Evolutionary conservation across 2,113 vertebrate species (phyloP).

Genomic region (Glaucidium brasilianum): DNA sequence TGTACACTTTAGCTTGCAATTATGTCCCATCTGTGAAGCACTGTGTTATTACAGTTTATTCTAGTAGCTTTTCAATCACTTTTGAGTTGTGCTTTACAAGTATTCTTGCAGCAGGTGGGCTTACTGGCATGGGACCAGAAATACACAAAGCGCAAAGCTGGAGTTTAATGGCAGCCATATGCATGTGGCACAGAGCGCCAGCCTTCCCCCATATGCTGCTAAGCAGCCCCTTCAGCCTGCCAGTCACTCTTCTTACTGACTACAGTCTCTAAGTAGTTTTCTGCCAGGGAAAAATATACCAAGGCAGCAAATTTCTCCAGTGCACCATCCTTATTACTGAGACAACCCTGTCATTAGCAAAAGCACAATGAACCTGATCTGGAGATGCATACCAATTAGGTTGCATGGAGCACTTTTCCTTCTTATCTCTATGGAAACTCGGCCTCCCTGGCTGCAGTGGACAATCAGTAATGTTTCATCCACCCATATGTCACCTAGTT

Average conservation of each 20-base stretch:
- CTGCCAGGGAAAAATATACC: slow-evolving; percentile 86
- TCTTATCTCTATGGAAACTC: slow-evolving; percentile 90
- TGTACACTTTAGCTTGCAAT: slow-evolving; percentile 86
- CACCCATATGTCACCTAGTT: slow-evolving; percentile 84
- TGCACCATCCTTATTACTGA: slow-evolving; percentile 88
- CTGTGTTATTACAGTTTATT: slow-evolving; percentile 89
- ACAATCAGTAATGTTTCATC: slow-evolving; percentile 82
- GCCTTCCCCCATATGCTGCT: slow-evolving; percentile 83
- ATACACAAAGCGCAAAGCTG: slow-evolving; percentile 86
- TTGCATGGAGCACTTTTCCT: slow-evolving; percentile 81
- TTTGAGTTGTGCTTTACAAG: slow-evolving; percentile 88
- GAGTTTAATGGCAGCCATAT: slow-evolving; percentile 86
- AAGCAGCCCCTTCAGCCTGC: slow-evolving; percentile 82
- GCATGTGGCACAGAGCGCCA: slow-evolving; percentile 78
- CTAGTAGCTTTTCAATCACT: slow-evolving; percentile 89
- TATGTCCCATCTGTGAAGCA: slow-evolving; percentile 86
- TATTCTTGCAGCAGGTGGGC: slow-evolving; percentile 89
- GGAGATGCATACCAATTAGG: slow-evolving; percentile 92
- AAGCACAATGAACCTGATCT: slow-evolving; percentile 89
- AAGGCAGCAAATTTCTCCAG: slow-evolving; percentile 90
- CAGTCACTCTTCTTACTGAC: slow-evolving; percentile 85
- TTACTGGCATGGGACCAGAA: slow-evolving; percentile 83
- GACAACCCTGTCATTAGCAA: slow-evolving; percentile 92
- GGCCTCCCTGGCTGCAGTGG: slow-evolving; percentile 77
- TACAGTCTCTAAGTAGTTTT: slow-evolving; percentile 83